phyloP scores from a whole-genome alignment of 2,113 vertebrate species.

The Galeopterus variegatus region DNA sequence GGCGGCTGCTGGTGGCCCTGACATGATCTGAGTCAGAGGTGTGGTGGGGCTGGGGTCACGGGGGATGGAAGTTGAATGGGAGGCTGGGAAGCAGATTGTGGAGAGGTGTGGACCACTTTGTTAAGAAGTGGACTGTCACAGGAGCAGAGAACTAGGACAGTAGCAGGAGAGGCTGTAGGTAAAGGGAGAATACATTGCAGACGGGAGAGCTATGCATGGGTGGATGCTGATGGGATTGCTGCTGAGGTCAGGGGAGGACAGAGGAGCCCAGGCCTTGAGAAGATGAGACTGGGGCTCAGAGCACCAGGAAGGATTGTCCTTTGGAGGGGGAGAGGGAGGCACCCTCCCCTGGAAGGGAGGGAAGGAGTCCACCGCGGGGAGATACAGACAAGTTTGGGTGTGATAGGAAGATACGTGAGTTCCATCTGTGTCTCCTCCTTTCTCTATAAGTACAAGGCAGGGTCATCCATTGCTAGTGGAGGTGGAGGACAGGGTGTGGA shows the following conservation, averaged over 20 bases:
- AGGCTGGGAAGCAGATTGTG: not conserved
- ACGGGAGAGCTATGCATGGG: rapidly evolving
- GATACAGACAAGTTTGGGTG: not conserved
- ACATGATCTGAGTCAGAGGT: not conserved
- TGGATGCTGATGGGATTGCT: not conserved
- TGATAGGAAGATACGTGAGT: not conserved
- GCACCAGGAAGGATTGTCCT: not conserved
- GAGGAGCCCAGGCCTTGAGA: not conserved
- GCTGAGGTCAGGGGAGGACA: too few species aligned
- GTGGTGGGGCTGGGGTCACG: not conserved
- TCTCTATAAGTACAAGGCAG: not conserved
- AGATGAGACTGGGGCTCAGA: not conserved
- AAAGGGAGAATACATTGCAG: not conserved
- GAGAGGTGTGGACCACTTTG: not conserved
- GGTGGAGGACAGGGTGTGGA: not conserved
- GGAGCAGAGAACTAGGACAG: not conserved
- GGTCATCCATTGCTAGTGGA: not conserved
- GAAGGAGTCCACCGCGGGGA: not conserved
- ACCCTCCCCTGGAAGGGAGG: not conserved
- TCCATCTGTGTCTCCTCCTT: not conserved
- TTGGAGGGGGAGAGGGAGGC: too few species aligned
- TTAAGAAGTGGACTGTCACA: not conserved
- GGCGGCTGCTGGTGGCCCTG: not conserved
- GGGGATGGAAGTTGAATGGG: not conserved
- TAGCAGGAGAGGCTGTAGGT: not conserved